Base-by-base conservation (phyloP, 2,888 invertebrate genomes). In the Vanessa cardui region DNA sequence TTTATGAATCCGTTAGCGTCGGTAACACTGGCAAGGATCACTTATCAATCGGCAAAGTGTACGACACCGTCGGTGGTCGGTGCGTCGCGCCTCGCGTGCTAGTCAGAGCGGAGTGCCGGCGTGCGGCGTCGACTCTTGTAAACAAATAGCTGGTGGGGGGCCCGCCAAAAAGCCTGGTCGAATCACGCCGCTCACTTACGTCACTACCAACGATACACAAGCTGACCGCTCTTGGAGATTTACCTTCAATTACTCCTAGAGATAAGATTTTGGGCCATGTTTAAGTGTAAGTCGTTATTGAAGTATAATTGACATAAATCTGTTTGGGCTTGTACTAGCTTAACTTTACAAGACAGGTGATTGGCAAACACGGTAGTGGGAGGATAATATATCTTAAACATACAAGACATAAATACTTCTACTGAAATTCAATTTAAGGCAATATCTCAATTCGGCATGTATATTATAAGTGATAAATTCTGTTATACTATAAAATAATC, bases 141-240 rank as follows among this genome's bases (percentile, higher is more conserved):
- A 91, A 92, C 91, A 91, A 90, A 89, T 82, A 83, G 85, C 83
- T 87, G 91, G 92, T 88, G 92, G 92, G 92, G 92, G 92, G 89
- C 90, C 85, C 87, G 83, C 87, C 89, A 85, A 90, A 90, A 90
- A 90, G 90, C 90, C 89, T 89, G 83, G 80, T 83, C 84, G 85
- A 85, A 86, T 83, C 75, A 78, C 79, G 76, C 86, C 90, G 86
- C 82, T 90, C 87, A 89, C 90, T 90, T 88, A 89, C 92, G 90
- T 90, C 91, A 91, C 88, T 79, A 73, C 74, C 76, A 75, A 78
- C 76, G 77, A 77, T 78, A 78, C 77, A 70, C 71, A 69, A 73
- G 72, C 67, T 72, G 69, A 71, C 72, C 68, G 73, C 74, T 69
- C 64, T 54, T 62, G 69, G 70, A 73, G 72, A 71, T 63, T 67